A percentile compares a stretch with the other conserved stretches of the same genome.
Evolutionary conservation across 2,113 vertebrate species (phyloP).

Genomic region (Myxocyprinus asiaticus): DNA sequence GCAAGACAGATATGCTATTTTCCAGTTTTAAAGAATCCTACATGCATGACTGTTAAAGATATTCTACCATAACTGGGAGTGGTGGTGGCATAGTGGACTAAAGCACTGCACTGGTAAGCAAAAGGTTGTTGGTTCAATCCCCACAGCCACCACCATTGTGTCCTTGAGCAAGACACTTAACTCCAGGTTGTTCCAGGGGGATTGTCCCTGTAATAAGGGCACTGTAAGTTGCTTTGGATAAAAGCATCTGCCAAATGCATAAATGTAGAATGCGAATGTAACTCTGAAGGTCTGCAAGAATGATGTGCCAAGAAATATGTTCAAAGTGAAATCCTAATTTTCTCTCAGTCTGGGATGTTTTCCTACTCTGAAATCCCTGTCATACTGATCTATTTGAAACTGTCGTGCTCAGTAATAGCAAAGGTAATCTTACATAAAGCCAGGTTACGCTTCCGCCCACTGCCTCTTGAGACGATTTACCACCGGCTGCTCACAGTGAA

Average conservation of each 20-base stretch:
- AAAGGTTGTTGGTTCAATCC: too few relatives aligned
- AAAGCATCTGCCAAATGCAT: too few relatives aligned
- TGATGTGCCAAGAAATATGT: constrained; percentile 48
- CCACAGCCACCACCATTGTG: too few relatives aligned
- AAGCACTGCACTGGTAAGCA: too few relatives aligned
- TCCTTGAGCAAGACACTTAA: too few relatives aligned
- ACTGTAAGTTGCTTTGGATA: too few relatives aligned
- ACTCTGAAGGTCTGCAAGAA: constrained; percentile 46
- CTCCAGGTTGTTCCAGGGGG: too few relatives aligned
- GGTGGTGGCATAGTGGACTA: too few relatives aligned
- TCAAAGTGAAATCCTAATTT: constrained; percentile 61
- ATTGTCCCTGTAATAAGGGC: too few relatives aligned
- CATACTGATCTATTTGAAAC: constrained; percentile 66
- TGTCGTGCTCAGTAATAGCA: constrained; percentile 61
- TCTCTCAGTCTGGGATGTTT: constrained; percentile 54
- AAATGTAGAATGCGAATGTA: constrained; percentile 30
- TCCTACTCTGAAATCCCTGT: constrained; percentile 58
- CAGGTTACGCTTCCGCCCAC: constrained; percentile 50
- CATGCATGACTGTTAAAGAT: too few relatives aligned
- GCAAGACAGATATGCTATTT: constrained; percentile 41
- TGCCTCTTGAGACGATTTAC: constrained; percentile 64
- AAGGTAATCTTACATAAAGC: constrained; percentile 72
- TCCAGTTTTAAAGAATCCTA: too few relatives aligned
- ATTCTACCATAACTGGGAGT: too few relatives aligned
- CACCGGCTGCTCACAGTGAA: constrained; percentile 68